Base-by-base conservation (phyloP, 2,888 invertebrate genomes). In the Hypomecis atomaria region DNA sequence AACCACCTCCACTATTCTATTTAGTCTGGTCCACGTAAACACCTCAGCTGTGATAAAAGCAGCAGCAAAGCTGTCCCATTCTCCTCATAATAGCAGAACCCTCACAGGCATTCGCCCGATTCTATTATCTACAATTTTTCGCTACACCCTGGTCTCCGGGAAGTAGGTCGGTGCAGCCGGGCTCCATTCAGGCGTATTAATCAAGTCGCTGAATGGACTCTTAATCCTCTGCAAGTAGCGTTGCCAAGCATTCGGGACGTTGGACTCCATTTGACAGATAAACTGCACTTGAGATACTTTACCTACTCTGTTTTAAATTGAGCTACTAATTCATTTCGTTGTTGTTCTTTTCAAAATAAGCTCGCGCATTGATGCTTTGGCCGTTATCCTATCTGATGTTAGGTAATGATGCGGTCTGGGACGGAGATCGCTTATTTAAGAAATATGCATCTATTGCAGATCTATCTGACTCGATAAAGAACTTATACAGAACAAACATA, bases 111-210 rank as follows among this genome's bases (percentile, higher is more conserved):
- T 69, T 67, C 69, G 67, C 69, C 65, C 67, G 63, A 66, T 70
- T 65, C 67, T 70, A 72, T 73, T 73, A 75, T 67, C 73, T 66
- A 71, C 70, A 75, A 73, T 75, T 70, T 75, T 74, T 77, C 76
- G 72, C 53, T 53, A 23, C 48, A 52, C 56, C 56, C 76, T 78
- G 75, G 71, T 74, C 72, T 69, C 70, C 48, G 72, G 81, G 82
- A 90, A 83, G 84, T 92, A 82, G 91, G 90, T 90, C 90, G 86
- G 78, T 86, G 87, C 88, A 84, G 72, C 38, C 83, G 81, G 78
- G 86, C 83, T 38, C 81, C 88, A 90, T 89, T 90, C 86, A 89
- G 81, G 81, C 86, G 87, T 86, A 88, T 86, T 90, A 90, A 91
- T 92, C 89, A 86, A 89, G 85, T 84, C 82, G 75, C 78, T 82